Evolutionary conservation across 2,113 vertebrate species (phyloP), one percentile per base, ranked within the genome.

Genomic region (Aplodontia rufa): DNA sequence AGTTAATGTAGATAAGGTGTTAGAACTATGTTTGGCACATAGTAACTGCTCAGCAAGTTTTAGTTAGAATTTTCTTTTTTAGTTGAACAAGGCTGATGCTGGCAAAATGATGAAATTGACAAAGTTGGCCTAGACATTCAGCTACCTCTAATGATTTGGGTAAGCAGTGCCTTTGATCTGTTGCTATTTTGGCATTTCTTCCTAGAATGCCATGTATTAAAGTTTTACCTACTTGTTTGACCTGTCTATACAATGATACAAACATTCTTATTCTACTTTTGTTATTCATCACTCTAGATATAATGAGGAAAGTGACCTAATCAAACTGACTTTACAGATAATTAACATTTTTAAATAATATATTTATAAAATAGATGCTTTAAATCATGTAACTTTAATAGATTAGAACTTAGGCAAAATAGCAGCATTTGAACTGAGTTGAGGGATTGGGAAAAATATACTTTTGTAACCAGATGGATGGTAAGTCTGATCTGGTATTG

Each of bases 21-120:
- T 76, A 62, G 30, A 64, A 42, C 9, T 64, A 32, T 72, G 35
- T 45, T 30, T 82, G 53, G 37, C 40, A 82, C 40, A 40, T 62
- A 35, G 40, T 19, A 82, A 82, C 55, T 82, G 40, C 55, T 75
- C 26, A 84, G 28, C 30, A 83, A 37, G 11, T 51, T 64, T 92
- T 66, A 72, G 78, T 30, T 87, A 17, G 60, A 49, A 1, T 51
- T 93, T 83, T 71, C 49, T 82, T 64, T 96, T 75, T 74, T 37
- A 60, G 35, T 78, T 84, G 35, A 74, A 87, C 17, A 74, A 26
- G 20, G 78, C 47, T 66, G 78, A 51, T 47, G 17, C 66, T 60
- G 66, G 78, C 47, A 93, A 22, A 91, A 78, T 62, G 91, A 47
- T 88, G 64, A 79, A 91, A 40, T 64, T 82, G 69, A 28, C 45